Percentiles rank a stretch among this genome's conserved stretches.
Evolutionary conservation across 2,888 invertebrate genomes (phyloP).

Genomic region (Drosophila prolongata): DNA sequence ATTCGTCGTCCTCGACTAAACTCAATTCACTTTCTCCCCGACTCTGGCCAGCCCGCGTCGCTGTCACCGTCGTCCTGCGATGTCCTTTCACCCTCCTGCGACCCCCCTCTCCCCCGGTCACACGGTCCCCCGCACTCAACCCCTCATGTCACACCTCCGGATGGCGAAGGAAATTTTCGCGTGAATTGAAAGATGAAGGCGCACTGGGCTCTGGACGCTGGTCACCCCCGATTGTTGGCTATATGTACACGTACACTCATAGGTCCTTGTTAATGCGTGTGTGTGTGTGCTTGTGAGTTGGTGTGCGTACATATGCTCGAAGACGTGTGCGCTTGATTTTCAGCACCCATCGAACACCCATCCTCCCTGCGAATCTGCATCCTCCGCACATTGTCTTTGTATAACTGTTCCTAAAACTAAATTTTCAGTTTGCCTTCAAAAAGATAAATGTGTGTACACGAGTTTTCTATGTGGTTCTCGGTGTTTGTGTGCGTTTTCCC

Average conservation of each 20-base stretch:
- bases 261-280: constrained; percentile 13
- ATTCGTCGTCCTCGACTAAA: constrained; percentile 77
- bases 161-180: constrained; percentile 77
- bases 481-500: constrained; percentile 18
- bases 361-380: constrained; percentile 27
- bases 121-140: constrained; percentile 14
- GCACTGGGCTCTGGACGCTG: constrained; percentile 63
- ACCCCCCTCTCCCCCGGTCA: constrained; percentile 1
- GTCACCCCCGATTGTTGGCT: constrained; percentile 57
- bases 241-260: constrained; percentile 31
- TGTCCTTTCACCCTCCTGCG: constrained; percentile 30
- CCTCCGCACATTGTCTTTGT: constrained; percentile 62
- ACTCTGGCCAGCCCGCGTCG: constrained; percentile 52
- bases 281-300: constrained; percentile 25
- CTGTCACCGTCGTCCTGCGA: constrained; percentile 65
- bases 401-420: constrained; percentile 58
- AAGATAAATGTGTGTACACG: constrained; percentile 38
- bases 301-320: constrained; percentile 30
- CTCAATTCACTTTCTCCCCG: constrained; percentile 73
- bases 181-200: constrained; percentile 81
- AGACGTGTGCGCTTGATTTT: constrained; percentile 53
- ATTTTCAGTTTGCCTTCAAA: constrained; percentile 59
- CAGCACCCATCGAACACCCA: constrained; percentile 44
- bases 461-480: constrained; percentile 5
- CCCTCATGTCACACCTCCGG: constrained; percentile 55